Evolutionary conservation across 2,797 vertebrate genomes (phyloP).

Genomic region (Poecilia picta): DNA sequence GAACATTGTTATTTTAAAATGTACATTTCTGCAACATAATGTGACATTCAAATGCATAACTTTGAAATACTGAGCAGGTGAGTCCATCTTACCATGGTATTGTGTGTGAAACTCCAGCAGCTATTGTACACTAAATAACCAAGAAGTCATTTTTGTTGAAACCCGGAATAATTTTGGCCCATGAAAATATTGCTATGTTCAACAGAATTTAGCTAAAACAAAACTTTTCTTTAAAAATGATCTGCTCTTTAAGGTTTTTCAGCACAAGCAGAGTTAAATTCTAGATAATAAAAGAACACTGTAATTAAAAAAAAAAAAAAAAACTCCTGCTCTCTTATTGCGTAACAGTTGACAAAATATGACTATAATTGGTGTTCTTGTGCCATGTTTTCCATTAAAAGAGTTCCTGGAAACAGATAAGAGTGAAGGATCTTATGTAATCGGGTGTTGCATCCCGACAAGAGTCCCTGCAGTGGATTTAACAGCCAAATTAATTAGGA

Average conservation of each 20-base stretch:
- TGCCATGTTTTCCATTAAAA: not conserved
- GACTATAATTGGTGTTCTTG: not conserved
- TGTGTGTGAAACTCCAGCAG: not conserved
- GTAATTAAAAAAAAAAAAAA: not conserved
- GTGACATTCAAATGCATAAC: not conserved
- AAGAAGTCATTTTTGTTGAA: not conserved
- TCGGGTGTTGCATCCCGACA: not conserved
- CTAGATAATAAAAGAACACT: not conserved
- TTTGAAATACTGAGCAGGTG: not conserved
- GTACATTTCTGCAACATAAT: not conserved
- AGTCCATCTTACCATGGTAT: not conserved
- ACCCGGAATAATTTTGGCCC: not conserved
- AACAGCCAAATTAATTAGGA: conserved; percentile 7
- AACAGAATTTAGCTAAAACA: not conserved
- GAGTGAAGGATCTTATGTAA: not conserved
- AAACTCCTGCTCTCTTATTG: not conserved
- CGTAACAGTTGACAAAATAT: not conserved
- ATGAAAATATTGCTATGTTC: not conserved
- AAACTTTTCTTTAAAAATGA: not conserved
- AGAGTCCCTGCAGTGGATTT: not conserved
- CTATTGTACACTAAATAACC: not conserved
- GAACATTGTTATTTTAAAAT: not conserved
- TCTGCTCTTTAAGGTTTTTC: not conserved
- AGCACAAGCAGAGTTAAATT: not conserved
- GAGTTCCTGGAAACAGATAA: not conserved